Base-by-base conservation (phyloP, 1,140 invertebrate species). In the Phortica variegata region DNA sequence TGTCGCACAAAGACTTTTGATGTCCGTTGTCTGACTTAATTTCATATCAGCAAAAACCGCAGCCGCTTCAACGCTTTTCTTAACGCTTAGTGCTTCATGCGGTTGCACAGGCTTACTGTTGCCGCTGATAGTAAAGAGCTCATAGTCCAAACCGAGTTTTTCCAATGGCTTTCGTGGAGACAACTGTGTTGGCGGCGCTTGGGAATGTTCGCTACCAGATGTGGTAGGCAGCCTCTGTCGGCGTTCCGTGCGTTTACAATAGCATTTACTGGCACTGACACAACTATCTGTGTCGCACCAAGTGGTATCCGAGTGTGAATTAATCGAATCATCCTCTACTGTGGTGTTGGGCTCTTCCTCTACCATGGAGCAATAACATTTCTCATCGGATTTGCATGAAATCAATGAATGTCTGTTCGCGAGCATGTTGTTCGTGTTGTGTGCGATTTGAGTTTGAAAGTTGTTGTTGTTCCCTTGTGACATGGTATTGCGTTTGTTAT, bases 51-150 rank as follows among this genome's bases (percentile, higher is more conserved):
- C 87, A 68, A 93, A 93, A 3, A 92, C 77, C 0, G 90, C 90
- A 0, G 90, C 90, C 52, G 91, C 91, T 75, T 93, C 91, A 0
- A 90, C 88, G 9, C 87, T 87, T 71, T 93, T 92, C 73, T 93
- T 92, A 7, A 91, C 88, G 19, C 88, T 88, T 0, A 92, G 77
- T 0, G 89, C 87, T 60, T 90, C 87, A 33, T 85, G 84, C 19
- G 84, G 78, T 31, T 74, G 60, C 6, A 76, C 44, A 26, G 68
- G 51, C 53, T 78, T 75, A 5, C 77, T 71, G 9, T 78, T 77
- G 2, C 77, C 73, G 17, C 75, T 54, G 6, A 76, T 69, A 17
- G 60, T 75, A 49, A 88, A 84, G 40, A 85, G 76, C 51, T 89
- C 87, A 63, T 88, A 89, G 75, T 89, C 86, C 26, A 68, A 45